Evolutionary conservation across 2,113 vertebrate genomes (phyloP), one percentile per base, ranked within the genome.

Genomic region (Mustelus asterias): DNA sequence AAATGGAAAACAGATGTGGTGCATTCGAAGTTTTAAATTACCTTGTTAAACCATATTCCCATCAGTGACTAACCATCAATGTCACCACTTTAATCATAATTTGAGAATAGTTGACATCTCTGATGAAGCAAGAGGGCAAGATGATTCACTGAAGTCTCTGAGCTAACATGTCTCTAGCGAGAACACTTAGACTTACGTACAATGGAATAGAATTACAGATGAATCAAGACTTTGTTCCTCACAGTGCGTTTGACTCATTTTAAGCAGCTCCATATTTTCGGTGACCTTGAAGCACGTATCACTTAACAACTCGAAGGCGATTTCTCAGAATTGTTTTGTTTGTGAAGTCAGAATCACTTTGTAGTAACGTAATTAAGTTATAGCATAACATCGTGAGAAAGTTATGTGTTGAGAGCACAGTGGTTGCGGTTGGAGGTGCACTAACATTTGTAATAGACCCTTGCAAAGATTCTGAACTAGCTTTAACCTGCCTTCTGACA

Each of bases 61-160:
- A 93, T 93, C 60, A 93, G 89, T 93, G 89, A 93, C 60, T 93
- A 93, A 93, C 89, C 60, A 65, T 92, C 88, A 92, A 63, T n/a
- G 58, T 60, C 88, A 92, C 54, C 58, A 63, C 88, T 63, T 92
- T 92, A 92, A 58, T 67, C 29, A 65, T 63, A 93, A 93, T 93
- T 93, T 93, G 60, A 33, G 60, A 93, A 93, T 93, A 37, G 60
- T 65, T 67, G 58, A 41, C 60, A 65, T 93, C 60, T 65, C 89
- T 29, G 58, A 65, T 93, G 89, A 93, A 65, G 89, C 89, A 93
- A 93, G 89, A 65, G 89, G 89, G 33, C 89, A 67, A 0, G 5
- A 22, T 93, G 89, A 93, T 37, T 65, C 89, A 93, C 60, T 93
- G 33, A 93, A 65, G n/a, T 93, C 89, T 65, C 89, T 22, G 63